These are phyloP conservation scores for Rhabdomys dilectus DNA, from an alignment of 2,113 vertebrate genomes.

Conservation along the genomic window DNA sequence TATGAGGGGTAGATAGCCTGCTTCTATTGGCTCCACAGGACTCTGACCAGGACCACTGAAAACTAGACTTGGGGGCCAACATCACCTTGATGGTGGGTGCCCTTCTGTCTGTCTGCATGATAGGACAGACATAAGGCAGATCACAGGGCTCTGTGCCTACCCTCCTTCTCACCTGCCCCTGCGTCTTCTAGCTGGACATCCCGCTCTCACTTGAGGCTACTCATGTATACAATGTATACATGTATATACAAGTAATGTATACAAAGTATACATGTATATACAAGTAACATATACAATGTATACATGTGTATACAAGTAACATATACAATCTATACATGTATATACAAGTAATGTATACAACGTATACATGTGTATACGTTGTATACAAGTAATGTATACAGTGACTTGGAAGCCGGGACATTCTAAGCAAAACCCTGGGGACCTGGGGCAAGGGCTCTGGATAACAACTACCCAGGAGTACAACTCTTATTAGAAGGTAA, in stretches of 20 bases:
- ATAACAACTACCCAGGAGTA: not conserved
- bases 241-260: too few relatives aligned
- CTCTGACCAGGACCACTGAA: not conserved
- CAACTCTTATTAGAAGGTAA: not conserved
- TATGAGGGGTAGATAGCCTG: not conserved
- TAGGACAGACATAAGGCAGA: not conserved
- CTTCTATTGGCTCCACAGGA: not conserved
- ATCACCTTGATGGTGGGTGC: not conserved
- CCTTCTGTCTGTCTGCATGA: not conserved
- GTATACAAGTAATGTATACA: too few relatives aligned
- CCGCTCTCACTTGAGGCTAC: not conserved
- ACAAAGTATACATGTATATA: too few relatives aligned
- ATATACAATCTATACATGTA: too few relatives aligned
- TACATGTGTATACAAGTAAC: too few relatives aligned
- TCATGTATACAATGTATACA: too few relatives aligned
- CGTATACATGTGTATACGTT: too few relatives aligned
- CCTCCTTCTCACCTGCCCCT: fast-evolving
- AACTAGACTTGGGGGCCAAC: not conserved
- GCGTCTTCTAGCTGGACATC: not conserved
- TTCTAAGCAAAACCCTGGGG: not conserved
- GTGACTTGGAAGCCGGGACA: not conserved
- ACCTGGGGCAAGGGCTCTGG: not conserved
- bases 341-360: too few relatives aligned
- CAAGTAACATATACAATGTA: too few relatives aligned
- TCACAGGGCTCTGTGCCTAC: not conserved